Base-by-base conservation (phyloP, 2,888 invertebrate genomes). In the Eremobia ochroleuca region DNA sequence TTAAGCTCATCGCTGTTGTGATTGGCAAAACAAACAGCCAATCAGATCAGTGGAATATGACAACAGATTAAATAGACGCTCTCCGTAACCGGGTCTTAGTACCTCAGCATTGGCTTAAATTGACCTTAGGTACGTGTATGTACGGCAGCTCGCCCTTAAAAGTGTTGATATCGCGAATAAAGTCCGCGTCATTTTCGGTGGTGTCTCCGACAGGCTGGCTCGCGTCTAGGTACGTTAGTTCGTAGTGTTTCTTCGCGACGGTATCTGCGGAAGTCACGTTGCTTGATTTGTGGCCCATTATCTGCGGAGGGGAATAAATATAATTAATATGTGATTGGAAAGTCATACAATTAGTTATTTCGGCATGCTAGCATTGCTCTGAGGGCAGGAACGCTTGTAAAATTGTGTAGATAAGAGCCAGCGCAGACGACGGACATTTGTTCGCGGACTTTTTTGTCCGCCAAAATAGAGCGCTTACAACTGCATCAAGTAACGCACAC, bases 211-310 rank as follows among this genome's bases (percentile, higher is more conserved):
- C 76, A 0, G 93, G 92, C 6, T 92, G 85, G 69, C 79, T 89
- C 0, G 92, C 92, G 87, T 94, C 93, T 4, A 95, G 71, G 85
- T 94, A 95, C 0, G 88, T 88, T 0, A 96, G 90, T 0, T 85
- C 79, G 87, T 93, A 95, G 65, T 91, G 75, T 4, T 79, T 86
- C 71, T 92, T 92, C 0, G 82, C 58, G 4, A 81, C 76, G 0
- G 31, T 79, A 0, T 85, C 86, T 9, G 81, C 11, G 0, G 81
- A 68, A 52, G 61, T 66, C 46, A 37, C 71, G 76, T 83, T 88
- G 72, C 85, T 89, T 0, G 90, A 85, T 76, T 93, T 92, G 91
- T 96, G 93, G 40, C 97, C 97, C 91, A 94, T 94, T 77, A 97
- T 88, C 95, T 96, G 85, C 0, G 70, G 68, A 74, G 40, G 71